Evolutionary conservation across 2,113 vertebrate genomes (phyloP).

Genomic region (Colius striatus): DNA sequence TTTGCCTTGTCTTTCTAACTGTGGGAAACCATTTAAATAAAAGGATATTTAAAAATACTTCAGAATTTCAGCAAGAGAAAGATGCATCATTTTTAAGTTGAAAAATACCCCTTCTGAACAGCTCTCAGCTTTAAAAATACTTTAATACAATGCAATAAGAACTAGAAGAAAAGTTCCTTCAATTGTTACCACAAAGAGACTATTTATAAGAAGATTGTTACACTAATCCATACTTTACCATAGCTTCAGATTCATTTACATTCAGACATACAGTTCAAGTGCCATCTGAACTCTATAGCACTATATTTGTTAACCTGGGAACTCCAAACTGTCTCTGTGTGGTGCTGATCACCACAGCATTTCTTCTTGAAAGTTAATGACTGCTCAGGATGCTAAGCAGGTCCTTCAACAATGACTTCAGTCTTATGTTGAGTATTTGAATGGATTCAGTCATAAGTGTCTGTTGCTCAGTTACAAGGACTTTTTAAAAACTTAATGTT

Average conservation of each 20-base stretch:
- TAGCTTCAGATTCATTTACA: background rate
- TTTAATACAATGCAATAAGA: background rate
- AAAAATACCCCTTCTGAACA: background rate
- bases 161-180: background rate
- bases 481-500: background rate
- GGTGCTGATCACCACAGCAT: background rate
- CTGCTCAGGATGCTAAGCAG: background rate
- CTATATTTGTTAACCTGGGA: background rate
- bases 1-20: background rate
- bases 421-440: conserved; percentile 10
- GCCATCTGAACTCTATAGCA: background rate
- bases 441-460: background rate
- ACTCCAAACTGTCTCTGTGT: background rate
- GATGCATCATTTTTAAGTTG: background rate
- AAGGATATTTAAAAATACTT: background rate
- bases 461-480: background rate
- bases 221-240: background rate
- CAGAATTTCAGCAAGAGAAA: background rate
- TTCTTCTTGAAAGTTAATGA: background rate
- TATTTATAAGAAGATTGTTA: background rate
- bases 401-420: background rate
- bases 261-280: background rate
- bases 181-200: background rate
- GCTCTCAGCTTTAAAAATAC: background rate
- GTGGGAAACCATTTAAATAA: background rate